Base-by-base conservation (phyloP, 2,888 invertebrate species). In the Teleiodes luculella region DNA sequence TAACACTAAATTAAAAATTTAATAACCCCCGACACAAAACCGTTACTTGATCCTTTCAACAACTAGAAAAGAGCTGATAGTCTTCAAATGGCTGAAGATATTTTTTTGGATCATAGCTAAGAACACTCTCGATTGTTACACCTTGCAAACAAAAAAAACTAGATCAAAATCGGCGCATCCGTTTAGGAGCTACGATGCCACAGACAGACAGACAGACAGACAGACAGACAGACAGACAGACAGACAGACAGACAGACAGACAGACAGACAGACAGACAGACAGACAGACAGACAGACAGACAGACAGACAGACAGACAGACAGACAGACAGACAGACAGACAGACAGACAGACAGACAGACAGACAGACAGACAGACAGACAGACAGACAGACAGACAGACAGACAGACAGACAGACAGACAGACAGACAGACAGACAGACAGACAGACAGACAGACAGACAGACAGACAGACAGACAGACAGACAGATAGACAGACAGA, bases 221-320 rank as follows among this genome's bases (percentile, higher is more conserved):
- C 54, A 45, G 54, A 54, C 54, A 35, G 54, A 54, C 54, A 45
- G 50, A 54, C 54, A 35, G 54, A 54, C 54, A 36, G 54, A 54
- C 54, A 45, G 50, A 54, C 54, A 45, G 54, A 54, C 54, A 35
- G 54, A 54, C 54, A 45, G 50, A 54, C 54, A 45, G 54, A 54
- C 54, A 36, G 54, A 54, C 54, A 45, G 50, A 54, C 54, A 45
- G 54, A 54, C 49, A 35, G 54, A 54, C 54, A 45, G 50, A 54
- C 54, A 50, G 54, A 54, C 54, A 28, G 54, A 54, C 54, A 50
- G 50, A 54, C 54, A 45, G 54, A 50, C 54, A 43, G 54, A 54
- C 54, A 36, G 50, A 50, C 54, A 50, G 54, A 54, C 54, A 45
- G 54, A 54, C 54, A 50, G 50, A 47, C 47, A 47, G 35, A 54